Evolutionary conservation across 2,797 vertebrate species (phyloP).

Genomic region (Meriones psammophilus): DNA sequence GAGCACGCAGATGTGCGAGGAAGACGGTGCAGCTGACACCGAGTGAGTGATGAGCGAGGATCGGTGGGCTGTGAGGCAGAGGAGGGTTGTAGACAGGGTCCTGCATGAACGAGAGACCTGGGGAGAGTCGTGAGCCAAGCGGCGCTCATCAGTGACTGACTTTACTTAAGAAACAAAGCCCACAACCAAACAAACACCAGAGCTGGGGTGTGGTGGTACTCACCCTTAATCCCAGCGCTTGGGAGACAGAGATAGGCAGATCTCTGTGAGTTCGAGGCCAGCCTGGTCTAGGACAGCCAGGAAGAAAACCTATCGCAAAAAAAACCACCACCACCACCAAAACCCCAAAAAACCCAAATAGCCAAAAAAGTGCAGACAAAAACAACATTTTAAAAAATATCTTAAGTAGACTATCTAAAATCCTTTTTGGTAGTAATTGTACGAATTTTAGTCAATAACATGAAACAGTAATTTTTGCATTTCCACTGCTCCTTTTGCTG

Average conservation of each 20-base stretch:
- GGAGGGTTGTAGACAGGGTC: neutral
- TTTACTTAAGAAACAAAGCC: neutral
- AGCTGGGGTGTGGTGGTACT: neutral
- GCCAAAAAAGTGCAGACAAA: neutral
- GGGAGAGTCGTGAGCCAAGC: neutral
- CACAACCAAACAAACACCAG: neutral
- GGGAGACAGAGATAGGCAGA: neutral
- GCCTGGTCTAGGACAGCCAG: neutral
- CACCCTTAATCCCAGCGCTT: neutral
- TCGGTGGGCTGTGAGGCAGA: neutral
- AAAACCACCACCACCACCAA: neutral
- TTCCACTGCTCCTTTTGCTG: neutral
- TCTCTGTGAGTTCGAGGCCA: neutral
- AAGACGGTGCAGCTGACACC: neutral
- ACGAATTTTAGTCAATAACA: conserved; percentile 50
- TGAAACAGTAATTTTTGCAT: conserved; percentile 31
- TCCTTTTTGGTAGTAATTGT: neutral
- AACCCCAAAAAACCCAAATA: neutral
- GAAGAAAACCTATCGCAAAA: neutral
- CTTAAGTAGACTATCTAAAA: neutral
- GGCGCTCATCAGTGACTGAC: neutral
- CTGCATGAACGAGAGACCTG: neutral
- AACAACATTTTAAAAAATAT: neutral
- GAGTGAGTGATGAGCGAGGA: neutral
- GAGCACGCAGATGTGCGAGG: neutral